phyloP scores from a whole-genome alignment of 2,888 invertebrate genomes.

The Sphecodes monilicornis region DNA sequence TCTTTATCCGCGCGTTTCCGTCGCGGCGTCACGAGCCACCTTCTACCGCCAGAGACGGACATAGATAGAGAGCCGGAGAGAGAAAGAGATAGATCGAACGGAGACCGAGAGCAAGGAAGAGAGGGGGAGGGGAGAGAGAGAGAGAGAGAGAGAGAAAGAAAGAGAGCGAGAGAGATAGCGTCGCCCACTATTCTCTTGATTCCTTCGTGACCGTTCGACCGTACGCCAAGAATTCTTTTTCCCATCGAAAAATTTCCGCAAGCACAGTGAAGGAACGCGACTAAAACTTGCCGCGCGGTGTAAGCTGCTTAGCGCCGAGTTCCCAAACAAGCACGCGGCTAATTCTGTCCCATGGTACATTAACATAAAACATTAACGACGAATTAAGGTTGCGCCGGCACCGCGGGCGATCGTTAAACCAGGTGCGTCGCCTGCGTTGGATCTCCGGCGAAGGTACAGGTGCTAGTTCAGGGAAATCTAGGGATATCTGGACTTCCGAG shows the following conservation, averaged over 20 bases:
- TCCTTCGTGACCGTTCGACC: neutral
- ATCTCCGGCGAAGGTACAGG: neutral
- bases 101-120: neutral
- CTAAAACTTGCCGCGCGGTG: conserved; percentile 52
- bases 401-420: conserved; percentile 27
- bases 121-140: neutral
- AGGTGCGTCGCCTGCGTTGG: neutral
- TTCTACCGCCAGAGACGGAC: conserved; percentile 9
- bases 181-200: neutral
- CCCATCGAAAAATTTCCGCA: conserved; percentile 15
- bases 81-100: neutral
- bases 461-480: neutral
- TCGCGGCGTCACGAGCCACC: conserved; percentile 17
- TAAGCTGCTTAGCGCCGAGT: conserved; percentile 66
- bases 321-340: conserved; percentile 60
- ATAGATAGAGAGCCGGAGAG: neutral
- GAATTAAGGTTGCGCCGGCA: conserved; percentile 51
- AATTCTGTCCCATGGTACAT: conserved; percentile 65
- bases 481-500: neutral
- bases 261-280: neutral
- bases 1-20: conserved; percentile 59
- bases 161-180: neutral
- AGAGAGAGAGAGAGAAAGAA: neutral
- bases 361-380: conserved; percentile 67
- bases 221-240: neutral